Evolutionary conservation across 2,113 vertebrate species (phyloP).

Genomic region (Speoplatyrhinus poulsoni): DNA sequence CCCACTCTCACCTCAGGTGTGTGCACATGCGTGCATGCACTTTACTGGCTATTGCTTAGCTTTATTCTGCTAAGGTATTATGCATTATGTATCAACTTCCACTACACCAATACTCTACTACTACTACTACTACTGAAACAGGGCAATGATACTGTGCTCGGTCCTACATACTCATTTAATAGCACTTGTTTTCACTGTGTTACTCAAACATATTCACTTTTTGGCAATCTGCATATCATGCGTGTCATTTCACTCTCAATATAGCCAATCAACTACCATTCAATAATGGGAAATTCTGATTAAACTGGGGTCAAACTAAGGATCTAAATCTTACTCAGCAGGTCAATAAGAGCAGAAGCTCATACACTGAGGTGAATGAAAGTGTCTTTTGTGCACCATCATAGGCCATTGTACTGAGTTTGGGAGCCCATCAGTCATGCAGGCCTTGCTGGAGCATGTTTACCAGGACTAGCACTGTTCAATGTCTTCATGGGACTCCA

Average conservation of each 20-base stretch:
- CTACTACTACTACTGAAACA: too few relatives aligned
- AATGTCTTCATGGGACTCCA: conserved; percentile 33
- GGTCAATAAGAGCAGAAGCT: conserved; percentile 59
- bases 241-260: conserved; percentile 15
- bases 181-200: conserved; percentile 3
- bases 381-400: neutral
- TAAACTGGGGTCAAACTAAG: conserved; percentile 28
- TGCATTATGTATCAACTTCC: too few relatives aligned
- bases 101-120: too few relatives aligned
- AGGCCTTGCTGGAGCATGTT: conserved; percentile 26
- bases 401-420: conserved; percentile 4
- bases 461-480: conserved; percentile 53
- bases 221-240: conserved; percentile 12
- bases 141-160: too few relatives aligned
- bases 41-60: too few relatives aligned
- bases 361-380: conserved; percentile 12
- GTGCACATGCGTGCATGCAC: too few relatives aligned
- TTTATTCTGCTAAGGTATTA: too few relatives aligned
- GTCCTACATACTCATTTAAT: too few relatives aligned
- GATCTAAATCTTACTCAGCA: conserved; percentile 41
- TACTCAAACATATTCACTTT: conserved; percentile 5
- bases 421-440: conserved; percentile 57
- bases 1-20: too few relatives aligned
- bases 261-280: conserved; percentile 3
- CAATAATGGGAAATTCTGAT: conserved; percentile 18